A percentile compares a stretch with the other conserved stretches of the same genome.
Conservation (phyloP, 2,113 vertebrate species). For the Vidua macroura region DNA sequence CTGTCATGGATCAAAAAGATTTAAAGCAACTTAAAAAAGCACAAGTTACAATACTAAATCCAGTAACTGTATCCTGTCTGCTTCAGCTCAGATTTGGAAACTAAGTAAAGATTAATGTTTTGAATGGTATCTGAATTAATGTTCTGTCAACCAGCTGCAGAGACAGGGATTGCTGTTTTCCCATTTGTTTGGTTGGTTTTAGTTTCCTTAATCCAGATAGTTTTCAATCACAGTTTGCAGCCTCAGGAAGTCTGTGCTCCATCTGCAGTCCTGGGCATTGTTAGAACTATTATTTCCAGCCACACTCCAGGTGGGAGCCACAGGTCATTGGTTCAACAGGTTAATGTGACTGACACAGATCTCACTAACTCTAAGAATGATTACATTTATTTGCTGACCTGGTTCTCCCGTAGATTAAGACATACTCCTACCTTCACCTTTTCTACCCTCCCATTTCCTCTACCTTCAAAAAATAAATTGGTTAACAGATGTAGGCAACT, state of each 20-base stretch:
- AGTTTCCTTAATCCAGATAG: not conserved
- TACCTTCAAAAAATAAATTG: conserved; percentile 17
- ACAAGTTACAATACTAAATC: not conserved
- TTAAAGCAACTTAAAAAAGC: conserved; percentile 17
- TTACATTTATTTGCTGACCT: conserved; percentile 47
- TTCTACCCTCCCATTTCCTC: conserved; percentile 30
- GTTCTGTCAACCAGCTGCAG: not conserved
- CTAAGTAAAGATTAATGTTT: conserved; percentile 31
- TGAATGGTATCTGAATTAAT: not conserved
- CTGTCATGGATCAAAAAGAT: conserved; percentile 21
- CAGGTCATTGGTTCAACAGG: not conserved
- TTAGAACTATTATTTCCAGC: not conserved
- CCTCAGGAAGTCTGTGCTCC: not conserved
- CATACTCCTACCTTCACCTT: conserved; percentile 24
- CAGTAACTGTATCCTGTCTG: not conserved
- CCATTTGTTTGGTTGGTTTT: not conserved
- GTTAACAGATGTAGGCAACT: conserved; percentile 20
- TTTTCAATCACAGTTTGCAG: not conserved
- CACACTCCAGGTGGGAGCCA: not conserved
- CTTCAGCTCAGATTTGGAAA: conserved; percentile 25
- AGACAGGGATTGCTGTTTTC: not conserved
- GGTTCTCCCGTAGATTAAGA: not conserved
- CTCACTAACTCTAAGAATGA: not conserved
- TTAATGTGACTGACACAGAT: conserved; percentile 3
- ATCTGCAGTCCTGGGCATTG: not conserved